Base-by-base conservation (phyloP, 2,888 invertebrate genomes). In the Drosophila neoperkinsi region DNA sequence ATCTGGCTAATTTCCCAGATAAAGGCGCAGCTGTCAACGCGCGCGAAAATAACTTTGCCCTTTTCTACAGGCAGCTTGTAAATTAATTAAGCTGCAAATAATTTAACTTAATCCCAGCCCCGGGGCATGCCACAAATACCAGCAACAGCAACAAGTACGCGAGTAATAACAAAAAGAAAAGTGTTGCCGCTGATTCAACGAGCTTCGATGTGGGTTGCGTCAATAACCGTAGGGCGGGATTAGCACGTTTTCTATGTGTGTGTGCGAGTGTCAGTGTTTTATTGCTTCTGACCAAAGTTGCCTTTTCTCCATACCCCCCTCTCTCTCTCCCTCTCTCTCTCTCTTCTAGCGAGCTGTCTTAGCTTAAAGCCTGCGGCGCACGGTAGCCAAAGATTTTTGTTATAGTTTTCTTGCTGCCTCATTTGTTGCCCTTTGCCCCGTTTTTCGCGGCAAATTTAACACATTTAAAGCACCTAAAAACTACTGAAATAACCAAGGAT, bases 81-180 rank as follows among this genome's bases (percentile, higher is more conserved):
- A 86, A 87, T 86, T 87, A 86, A 87, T 86, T 83, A 88, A 82
- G 82, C 82, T 81, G 77, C 75, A 86, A 87, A 86, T 86, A 81
- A 86, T 86, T 80, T 78, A 84, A 80, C 80, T 73, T 87, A 83
- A 86, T 85, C 81, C 83, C 79, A 68, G 78, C 66, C 50, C 28
- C 36, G n/a, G 34, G 76, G n/a, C 59, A 21, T n/a, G 56, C 38
- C 56, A 30, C 55, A 53, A 34, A 6, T 18, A 36, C 6, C 57
- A 10, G 16, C 43, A 46, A 25, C 51, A 25, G 5, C 52, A 31
- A 33, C 34, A 56, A 50, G 50, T 41, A 30, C 43, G 21, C 46
- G 38, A 64, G 31, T 30, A 64, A 64, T 53, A 66, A 62, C 18
- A 30, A 30, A 71, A 79, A 67, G 59, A 73, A 72, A 71, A 72